Conservation (phyloP, 2,888 invertebrate species). For the Galeopsomyia nigrocyanea region DNA sequence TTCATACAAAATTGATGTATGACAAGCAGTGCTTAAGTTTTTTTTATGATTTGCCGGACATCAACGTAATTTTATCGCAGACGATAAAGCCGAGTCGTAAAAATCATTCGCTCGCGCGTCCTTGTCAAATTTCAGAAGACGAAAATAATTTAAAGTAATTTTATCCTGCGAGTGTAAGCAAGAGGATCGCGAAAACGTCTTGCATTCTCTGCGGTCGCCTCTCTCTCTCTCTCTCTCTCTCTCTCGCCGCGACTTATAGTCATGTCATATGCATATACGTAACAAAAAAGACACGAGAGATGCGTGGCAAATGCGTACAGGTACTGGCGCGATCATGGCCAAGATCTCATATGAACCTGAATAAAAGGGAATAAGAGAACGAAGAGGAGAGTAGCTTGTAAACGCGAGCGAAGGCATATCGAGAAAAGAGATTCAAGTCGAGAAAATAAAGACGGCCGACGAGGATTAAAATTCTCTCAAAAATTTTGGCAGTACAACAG, state of each 20-base stretch:
- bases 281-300: constrained; percentile 30
- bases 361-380: constrained; percentile 14
- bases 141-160: constrained; percentile 47
- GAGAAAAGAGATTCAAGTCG: constrained; percentile 33
- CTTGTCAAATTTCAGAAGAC: constrained; percentile 44
- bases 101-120: constrained; percentile 20
- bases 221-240: too few relatives aligned
- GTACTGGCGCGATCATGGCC: neutral
- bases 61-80: too few relatives aligned
- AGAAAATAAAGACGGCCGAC: neutral
- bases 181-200: constrained; percentile 35
- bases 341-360: constrained; percentile 13
- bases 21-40: too few relatives aligned
- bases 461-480: constrained; percentile 34
- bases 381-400: constrained; percentile 5
- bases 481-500: constrained; percentile 1
- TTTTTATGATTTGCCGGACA: too few relatives aligned
- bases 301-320: constrained; percentile 31
- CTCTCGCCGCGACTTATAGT: constrained; percentile 46
- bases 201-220: constrained; percentile 44
- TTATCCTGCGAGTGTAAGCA: constrained; percentile 14
- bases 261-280: constrained; percentile 35
- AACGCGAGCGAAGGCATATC: neutral
- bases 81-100: neutral
- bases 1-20: too few relatives aligned